Evolutionary conservation across 2,797 vertebrate species (phyloP).

Genomic region (Danio tinwini): DNA sequence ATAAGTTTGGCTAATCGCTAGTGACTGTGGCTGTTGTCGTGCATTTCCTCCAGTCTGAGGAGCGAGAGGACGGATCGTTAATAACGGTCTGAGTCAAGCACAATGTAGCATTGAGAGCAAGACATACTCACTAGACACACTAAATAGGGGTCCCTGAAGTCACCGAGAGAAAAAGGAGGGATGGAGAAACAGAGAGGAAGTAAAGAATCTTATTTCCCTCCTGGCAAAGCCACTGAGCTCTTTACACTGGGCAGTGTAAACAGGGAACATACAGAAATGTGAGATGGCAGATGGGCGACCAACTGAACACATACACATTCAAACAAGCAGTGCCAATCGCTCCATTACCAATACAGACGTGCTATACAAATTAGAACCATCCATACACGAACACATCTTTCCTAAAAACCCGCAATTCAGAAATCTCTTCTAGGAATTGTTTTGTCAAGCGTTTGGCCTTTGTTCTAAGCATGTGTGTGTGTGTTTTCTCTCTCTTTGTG

Average conservation of each 20-base stretch:
- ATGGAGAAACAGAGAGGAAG: constrained; percentile 54
- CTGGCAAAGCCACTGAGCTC: constrained; percentile 28
- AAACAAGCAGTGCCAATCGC: not conserved
- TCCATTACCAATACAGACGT: not conserved
- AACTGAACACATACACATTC: not conserved
- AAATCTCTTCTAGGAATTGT: constrained; percentile 68
- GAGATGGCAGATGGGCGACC: not conserved
- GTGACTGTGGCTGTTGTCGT: constrained; percentile 32
- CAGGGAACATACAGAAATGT: not conserved
- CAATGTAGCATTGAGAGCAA: constrained; percentile 66
- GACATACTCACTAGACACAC: constrained; percentile 58
- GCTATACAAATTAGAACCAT: not conserved
- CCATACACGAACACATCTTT: constrained; percentile 13
- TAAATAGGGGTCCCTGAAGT: constrained; percentile 71
- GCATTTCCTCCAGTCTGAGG: constrained; percentile 55
- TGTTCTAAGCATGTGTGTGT: constrained; percentile 73
- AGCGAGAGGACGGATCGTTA: constrained; percentile 64
- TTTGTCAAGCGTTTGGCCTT: constrained; percentile 65
- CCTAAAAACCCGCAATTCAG: constrained; percentile 57
- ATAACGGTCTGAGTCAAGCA: constrained; percentile 67
- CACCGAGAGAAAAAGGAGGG: constrained; percentile 57
- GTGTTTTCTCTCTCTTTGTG: constrained; percentile 67
- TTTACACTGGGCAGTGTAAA: constrained; percentile 22
- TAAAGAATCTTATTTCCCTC: constrained; percentile 31
- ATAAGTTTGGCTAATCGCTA: constrained; percentile 9